These are phyloP conservation scores for Pseudomyrmex pallidus DNA, from an alignment of 1,140 invertebrate genomes.

Conservation along the genomic window DNA sequence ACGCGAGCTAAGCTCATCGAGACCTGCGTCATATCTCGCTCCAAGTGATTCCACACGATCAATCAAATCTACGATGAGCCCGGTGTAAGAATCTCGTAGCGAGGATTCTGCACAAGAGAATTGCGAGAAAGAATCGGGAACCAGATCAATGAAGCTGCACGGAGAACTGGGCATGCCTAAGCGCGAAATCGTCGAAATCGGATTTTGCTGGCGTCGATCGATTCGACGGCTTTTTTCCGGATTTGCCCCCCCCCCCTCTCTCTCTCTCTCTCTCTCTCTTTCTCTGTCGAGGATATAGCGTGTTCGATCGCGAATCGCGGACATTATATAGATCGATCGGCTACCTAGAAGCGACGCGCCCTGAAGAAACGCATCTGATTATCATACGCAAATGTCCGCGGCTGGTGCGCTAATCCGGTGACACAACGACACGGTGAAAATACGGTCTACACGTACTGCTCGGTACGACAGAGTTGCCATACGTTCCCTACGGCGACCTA, in stretches of 20 bases:
- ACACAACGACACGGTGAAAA: conserved; percentile 31
- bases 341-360: conserved; percentile 17
- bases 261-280: too few relatives aligned
- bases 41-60: background rate
- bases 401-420: background rate
- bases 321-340: conserved; percentile 38
- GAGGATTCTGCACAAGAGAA: background rate
- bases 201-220: background rate
- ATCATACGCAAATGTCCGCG: conserved; percentile 47
- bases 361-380: conserved; percentile 19
- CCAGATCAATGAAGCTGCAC: background rate
- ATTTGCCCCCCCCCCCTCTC: too few relatives aligned
- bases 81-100: background rate
- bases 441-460: conserved; percentile 18
- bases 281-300: background rate
- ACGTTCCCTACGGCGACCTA: conserved; percentile 40
- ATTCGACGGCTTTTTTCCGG: background rate
- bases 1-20: background rate
- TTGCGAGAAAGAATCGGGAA: background rate
- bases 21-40: background rate
- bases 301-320: background rate
- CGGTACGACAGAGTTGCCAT: background rate
- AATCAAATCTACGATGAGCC: background rate
- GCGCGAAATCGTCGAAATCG: conserved; percentile 35
- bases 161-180: too few relatives aligned